phyloP scores from a whole-genome alignment of 1,140 invertebrate species.

The Carposina sasakii region DNA sequence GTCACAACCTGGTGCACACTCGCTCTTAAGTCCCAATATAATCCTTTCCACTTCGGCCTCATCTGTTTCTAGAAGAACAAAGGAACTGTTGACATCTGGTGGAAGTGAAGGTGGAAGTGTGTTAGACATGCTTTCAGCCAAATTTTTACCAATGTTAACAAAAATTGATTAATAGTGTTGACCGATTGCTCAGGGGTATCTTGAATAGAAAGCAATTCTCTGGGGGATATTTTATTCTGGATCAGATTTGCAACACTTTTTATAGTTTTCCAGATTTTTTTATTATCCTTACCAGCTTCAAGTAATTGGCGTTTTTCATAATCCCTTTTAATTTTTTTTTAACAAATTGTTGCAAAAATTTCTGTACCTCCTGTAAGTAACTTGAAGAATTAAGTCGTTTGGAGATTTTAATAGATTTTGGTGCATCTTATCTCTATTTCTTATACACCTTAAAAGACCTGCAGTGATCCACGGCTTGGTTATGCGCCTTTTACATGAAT shows the following conservation, averaged over 20 bases:
- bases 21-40: background rate
- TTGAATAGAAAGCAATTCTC: background rate
- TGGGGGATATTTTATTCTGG: background rate
- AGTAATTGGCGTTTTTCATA: background rate
- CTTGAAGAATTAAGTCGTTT: background rate
- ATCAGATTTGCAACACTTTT: background rate
- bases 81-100: background rate
- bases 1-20: background rate
- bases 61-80: background rate
- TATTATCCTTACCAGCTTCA: background rate
- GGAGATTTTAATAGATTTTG: background rate
- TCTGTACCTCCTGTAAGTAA: constrained; percentile 10
- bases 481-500: background rate
- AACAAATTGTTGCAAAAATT: constrained; percentile 8
- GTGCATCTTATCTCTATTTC: constrained; percentile 7
- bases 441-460: constrained; percentile 7
- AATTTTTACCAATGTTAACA: background rate
- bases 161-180: background rate
- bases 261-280: background rate
- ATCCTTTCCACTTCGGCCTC: background rate
- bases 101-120: background rate
- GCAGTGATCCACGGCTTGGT: constrained; percentile 11
- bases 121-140: background rate
- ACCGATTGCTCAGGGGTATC: background rate
- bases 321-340: constrained; percentile 7